A percentile compares a stretch with the other conserved stretches of the same genome.
These are phyloP conservation scores for Dermochelys coriacea DNA, from an alignment of 2,797 vertebrate species.

Conservation along the genomic window DNA sequence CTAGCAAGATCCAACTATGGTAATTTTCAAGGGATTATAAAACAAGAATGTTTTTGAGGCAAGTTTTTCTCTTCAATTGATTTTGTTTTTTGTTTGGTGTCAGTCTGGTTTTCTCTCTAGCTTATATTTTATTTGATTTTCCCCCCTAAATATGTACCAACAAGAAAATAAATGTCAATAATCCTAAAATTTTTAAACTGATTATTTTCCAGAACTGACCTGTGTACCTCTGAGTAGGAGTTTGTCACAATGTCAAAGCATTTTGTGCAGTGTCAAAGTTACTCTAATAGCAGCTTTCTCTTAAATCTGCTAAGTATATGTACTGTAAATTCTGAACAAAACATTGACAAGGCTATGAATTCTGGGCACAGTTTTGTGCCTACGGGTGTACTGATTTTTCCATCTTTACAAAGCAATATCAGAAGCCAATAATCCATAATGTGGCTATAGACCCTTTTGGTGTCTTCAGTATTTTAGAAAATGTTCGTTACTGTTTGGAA, in stretches of 20 bases:
- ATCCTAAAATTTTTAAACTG: neutral
- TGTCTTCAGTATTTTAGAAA: neutral
- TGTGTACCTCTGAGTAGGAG: neutral
- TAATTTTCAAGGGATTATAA: neutral
- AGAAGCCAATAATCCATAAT: rapidly evolving
- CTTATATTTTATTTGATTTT: neutral
- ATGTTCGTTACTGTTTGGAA: neutral
- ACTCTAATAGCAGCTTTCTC: neutral
- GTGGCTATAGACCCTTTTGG: neutral
- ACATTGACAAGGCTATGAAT: rapidly evolving
- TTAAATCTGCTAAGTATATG: neutral
- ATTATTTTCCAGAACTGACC: neutral
- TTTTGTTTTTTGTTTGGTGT: neutral
- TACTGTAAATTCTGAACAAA: neutral
- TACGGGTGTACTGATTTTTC: rapidly evolving
- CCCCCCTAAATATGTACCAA: neutral
- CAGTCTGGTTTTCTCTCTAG: neutral
- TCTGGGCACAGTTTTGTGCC: rapidly evolving
- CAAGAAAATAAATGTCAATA: neutral
- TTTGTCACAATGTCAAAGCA: neutral
- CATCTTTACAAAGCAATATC: neutral
- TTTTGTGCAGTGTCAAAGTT: neutral
- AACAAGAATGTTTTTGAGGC: neutral
- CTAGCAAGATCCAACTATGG: neutral
- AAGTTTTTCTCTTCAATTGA: neutral